phyloP scores from a whole-genome alignment of 2,888 invertebrate genomes.

The Sinelater perroti region DNA sequence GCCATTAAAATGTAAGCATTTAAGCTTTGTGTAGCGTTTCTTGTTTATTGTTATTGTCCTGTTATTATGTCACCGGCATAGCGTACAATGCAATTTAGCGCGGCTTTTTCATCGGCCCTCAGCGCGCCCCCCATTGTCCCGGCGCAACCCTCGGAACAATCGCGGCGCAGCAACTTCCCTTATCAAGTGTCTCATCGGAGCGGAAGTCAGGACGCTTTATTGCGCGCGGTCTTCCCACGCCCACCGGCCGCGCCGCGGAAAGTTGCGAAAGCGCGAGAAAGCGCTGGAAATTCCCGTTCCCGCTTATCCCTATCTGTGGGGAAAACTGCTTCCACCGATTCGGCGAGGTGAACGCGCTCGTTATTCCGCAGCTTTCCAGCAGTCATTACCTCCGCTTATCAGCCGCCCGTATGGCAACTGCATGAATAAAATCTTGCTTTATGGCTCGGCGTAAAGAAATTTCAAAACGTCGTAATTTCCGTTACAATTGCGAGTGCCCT shows the following conservation, averaged over 20 bases:
- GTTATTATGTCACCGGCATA: too few relatives aligned
- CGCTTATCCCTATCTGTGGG: slow-evolving; percentile 1
- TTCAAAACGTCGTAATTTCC: neutral
- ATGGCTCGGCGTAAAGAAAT: slow-evolving; percentile 7
- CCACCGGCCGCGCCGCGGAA: slow-evolving; percentile 40
- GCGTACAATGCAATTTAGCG: too few relatives aligned
- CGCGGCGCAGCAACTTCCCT: slow-evolving; percentile 40
- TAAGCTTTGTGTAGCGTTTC: too few relatives aligned
- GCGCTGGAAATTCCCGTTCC: slow-evolving; percentile 13
- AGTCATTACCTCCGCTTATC: slow-evolving; percentile 14
- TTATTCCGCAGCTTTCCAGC: slow-evolving; percentile 14
- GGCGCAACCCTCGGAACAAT: slow-evolving; percentile 32
- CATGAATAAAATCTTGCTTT: neutral
- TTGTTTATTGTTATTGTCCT: too few relatives aligned
- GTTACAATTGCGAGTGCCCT: slow-evolving; percentile 1
- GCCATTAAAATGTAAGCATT: too few relatives aligned
- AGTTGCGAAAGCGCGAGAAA: neutral
- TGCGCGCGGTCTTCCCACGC: slow-evolving; percentile 57
- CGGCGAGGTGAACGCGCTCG: slow-evolving; percentile 2
- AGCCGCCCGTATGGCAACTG: neutral
- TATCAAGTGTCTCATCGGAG: slow-evolving; percentile 46
- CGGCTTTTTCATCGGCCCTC: too few relatives aligned
- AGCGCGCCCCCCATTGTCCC: slow-evolving; percentile 23
- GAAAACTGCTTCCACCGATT: slow-evolving; percentile 1
- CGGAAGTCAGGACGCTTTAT: slow-evolving; percentile 55